Evolutionary conservation across 2,113 vertebrate species (phyloP), one percentile per base, ranked within the genome.

Genomic region (Cyprinodon brontotheroides): DNA sequence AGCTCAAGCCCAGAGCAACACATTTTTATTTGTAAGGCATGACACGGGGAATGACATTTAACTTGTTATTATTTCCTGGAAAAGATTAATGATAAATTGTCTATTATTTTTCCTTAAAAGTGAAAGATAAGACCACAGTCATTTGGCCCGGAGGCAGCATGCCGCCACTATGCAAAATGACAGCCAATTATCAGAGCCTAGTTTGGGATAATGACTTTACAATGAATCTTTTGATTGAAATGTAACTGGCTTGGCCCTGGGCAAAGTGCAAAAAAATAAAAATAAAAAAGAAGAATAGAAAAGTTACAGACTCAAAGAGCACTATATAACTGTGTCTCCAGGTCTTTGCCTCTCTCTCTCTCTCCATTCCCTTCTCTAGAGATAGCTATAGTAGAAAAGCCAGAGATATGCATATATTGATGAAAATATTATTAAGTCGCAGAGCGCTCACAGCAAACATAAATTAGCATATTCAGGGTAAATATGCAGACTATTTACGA

Each of bases 391-490:
- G 82, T 85, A 89, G 79, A 75, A 29, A 78, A 86, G 75, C 0
- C 81, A 74, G 86, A 92, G 87, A 93, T 92, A 86, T 88, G 88
- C 88, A 92, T 90, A 92, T 81, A 89, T 70, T 92, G 91, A 89
- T 92, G 91, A 91, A 93, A 94, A 95, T 91, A 93, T 92, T 92
- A 93, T 94, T 93, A 94, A 96, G 95, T 93, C 94, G 75, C 87
- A 89, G 89, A 95, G 94, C 90, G 96, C 98, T 98, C 69, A 95
- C 95, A 99, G 98, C 96, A 95, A 98, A 96, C 95, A 97, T 94
- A 96, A 96, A 99, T 99, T 98, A 98, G 96, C 98, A 99, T 99
- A 98, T 97, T 97, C 96, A 96, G 96, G 96, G 97, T 97, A 98
- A 98, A 98, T 97, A 97, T 97, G 96, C 96, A 97, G 96, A 95